A percentile compares a stretch with the other conserved stretches of the same genome.
These are phyloP conservation scores for Forbesichthys papilliferus DNA, from an alignment of 2,113 vertebrate genomes.

Conservation along the genomic window DNA sequence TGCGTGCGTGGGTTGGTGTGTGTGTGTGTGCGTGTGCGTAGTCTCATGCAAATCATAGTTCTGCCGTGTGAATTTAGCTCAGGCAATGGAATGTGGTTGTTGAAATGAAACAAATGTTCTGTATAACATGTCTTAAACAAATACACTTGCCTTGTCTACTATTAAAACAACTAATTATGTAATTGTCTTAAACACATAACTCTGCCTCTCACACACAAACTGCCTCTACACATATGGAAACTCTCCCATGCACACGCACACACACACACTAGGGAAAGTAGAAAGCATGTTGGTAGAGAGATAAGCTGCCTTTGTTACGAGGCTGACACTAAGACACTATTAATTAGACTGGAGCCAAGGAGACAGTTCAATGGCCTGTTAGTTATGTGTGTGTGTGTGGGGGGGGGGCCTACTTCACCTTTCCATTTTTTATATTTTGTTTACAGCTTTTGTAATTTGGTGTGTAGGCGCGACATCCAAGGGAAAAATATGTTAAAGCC, in stretches of 20 bases:
- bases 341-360: slow-evolving; percentile 43
- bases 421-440: too few species aligned
- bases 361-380: slow-evolving; percentile 33
- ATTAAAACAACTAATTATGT: not conserved
- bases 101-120: too few species aligned
- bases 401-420: not conserved
- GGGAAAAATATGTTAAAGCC: too few species aligned
- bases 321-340: slow-evolving; percentile 55
- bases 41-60: not conserved
- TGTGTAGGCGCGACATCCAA: too few species aligned
- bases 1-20: slow-evolving; percentile 25
- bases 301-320: slow-evolving; percentile 70
- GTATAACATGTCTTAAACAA: too few species aligned
- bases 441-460: too few species aligned
- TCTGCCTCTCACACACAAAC: not conserved
- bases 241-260: slow-evolving; percentile 4
- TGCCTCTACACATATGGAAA: not conserved
- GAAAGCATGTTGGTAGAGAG: slow-evolving; percentile 55
- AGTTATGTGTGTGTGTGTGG: slow-evolving; percentile 3
- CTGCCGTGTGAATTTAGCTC: not conserved
- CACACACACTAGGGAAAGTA: slow-evolving; percentile 46
- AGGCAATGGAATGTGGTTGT: too few species aligned
- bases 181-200: slow-evolving; percentile 5
- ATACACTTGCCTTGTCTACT: too few species aligned
- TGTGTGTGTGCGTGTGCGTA: slow-evolving; percentile 19